A percentile compares a stretch with the other conserved stretches of the same genome.
Evolutionary conservation across 2,797 vertebrate species (phyloP).

Genomic region (Pseudocheirus occidentalis): DNA sequence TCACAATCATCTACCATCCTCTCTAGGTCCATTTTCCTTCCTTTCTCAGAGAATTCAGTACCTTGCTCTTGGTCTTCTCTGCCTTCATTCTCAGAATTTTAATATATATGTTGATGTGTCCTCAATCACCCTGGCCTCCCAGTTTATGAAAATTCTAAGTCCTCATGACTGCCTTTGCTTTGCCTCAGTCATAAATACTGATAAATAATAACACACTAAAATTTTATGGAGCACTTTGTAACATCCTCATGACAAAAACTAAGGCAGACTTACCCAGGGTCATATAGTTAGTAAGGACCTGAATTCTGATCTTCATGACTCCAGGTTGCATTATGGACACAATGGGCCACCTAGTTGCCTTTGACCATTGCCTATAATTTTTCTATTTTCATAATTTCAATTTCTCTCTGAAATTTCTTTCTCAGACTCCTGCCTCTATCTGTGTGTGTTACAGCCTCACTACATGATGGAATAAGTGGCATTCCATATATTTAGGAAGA

Average conservation of each 20-base stretch:
- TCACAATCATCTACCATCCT: neutral
- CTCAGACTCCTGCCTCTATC: neutral
- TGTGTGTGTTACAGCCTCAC: neutral
- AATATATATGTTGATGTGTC: neutral
- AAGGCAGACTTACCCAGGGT: neutral
- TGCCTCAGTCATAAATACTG: neutral
- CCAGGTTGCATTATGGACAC: neutral
- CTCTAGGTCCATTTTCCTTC: neutral
- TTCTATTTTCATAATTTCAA: neutral
- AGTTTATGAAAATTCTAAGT: neutral
- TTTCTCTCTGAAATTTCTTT: neutral
- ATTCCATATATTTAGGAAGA: neutral
- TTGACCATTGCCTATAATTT: neutral
- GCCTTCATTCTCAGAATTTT: neutral
- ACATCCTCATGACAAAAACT: neutral
- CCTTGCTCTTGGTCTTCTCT: neutral
- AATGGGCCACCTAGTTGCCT: neutral
- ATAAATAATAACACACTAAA: neutral
- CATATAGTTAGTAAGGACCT: neutral
- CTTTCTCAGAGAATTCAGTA: neutral
- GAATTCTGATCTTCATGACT: neutral
- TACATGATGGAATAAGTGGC: neutral
- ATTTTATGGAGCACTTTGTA: neutral
- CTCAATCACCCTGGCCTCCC: neutral
- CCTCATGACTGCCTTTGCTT: neutral